A percentile compares a stretch with the other conserved stretches of the same genome.
These are phyloP conservation scores for Strix aluco DNA, from an alignment of 2,113 vertebrate species.

Conservation along the genomic window DNA sequence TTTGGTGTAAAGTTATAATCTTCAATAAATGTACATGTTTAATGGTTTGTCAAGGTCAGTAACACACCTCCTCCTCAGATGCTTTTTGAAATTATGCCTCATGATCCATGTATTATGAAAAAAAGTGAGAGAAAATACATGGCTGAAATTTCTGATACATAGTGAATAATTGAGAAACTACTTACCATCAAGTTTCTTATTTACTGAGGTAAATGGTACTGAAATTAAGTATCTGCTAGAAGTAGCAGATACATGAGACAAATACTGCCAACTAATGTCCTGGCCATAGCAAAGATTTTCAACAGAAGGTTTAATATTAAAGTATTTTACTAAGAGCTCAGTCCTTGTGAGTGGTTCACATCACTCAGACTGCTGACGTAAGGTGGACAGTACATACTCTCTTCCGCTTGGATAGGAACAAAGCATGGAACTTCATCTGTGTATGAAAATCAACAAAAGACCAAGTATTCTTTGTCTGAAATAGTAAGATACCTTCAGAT, in stretches of 20 bases:
- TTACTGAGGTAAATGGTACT: not conserved
- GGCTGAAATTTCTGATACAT: not conserved
- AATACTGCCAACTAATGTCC: not conserved
- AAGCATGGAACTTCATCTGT: not conserved
- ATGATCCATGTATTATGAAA: rapidly evolving
- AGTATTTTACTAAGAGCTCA: not conserved
- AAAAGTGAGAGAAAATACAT: not conserved
- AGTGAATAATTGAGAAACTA: not conserved
- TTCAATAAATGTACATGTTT: not conserved
- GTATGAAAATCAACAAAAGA: not conserved
- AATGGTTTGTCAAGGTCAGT: not conserved
- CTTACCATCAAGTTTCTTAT: not conserved
- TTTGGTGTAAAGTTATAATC: not conserved
- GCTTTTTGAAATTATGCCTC: not conserved
- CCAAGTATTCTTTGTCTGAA: not conserved
- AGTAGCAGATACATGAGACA: not conserved
- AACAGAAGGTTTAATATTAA: not conserved
- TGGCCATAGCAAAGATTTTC: not conserved
- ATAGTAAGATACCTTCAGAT: not conserved
- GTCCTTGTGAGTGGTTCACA: not conserved
- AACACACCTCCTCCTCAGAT: not conserved
- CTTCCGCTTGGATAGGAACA: not conserved
- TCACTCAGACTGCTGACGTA: not conserved
- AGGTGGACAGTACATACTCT: not conserved
- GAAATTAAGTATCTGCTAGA: not conserved